These are phyloP conservation scores for Euphonia xanthogaster DNA, from an alignment of 2,797 vertebrate species.

Conservation along the genomic window DNA sequence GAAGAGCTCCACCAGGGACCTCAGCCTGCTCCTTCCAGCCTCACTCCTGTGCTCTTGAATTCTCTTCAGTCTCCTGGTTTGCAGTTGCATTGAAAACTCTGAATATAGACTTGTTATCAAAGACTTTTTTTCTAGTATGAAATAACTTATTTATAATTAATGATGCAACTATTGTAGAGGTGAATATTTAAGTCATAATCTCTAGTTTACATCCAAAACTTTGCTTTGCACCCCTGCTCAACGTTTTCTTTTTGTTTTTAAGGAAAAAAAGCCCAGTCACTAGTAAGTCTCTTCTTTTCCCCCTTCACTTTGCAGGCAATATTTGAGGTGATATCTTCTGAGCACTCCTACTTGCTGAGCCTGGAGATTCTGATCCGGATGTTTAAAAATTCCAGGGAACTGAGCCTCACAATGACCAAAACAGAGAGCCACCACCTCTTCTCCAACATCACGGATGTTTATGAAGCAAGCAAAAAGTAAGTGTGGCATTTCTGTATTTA, in stretches of 20 bases:
- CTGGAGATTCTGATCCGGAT: conserved; percentile 93
- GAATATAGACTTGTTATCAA: rapidly evolving
- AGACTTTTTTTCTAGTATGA: not conserved
- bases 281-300: not conserved
- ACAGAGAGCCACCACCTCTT: conserved; percentile 97
- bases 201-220: not conserved
- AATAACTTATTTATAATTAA: not conserved
- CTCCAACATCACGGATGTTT: conserved; percentile 94
- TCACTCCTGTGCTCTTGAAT: not conserved
- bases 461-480: conserved; percentile 93
- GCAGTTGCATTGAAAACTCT: not conserved
- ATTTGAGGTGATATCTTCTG: conserved; percentile 97
- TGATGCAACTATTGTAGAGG: not conserved
- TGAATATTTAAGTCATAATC: not conserved
- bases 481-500: not conserved
- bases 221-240: not conserved
- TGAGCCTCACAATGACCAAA: conserved; percentile 93
- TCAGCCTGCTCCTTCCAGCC: not conserved
- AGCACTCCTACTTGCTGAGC: conserved; percentile 96
- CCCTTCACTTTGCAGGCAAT: conserved; percentile 81
- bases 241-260: not conserved
- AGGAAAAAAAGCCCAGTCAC: not conserved
- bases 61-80: not conserved
- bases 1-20: not conserved
- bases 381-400: conserved; percentile 92